Percentiles rank a stretch among this genome's conserved stretches.
These are phyloP conservation scores for Linnaemya tessellans DNA, from an alignment of 2,888 invertebrate genomes.

Conservation along the genomic window DNA sequence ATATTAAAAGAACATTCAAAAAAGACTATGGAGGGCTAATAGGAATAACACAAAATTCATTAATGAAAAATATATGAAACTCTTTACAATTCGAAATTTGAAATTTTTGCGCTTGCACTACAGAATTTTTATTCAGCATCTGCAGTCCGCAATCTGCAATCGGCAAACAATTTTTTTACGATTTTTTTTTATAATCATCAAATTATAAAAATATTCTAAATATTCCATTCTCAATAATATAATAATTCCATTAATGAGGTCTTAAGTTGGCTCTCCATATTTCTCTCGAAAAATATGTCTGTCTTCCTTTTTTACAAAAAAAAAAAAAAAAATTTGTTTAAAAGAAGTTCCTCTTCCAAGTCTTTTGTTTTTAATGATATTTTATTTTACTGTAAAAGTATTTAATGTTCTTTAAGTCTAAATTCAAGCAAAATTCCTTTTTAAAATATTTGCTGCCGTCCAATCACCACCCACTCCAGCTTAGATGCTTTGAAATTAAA, in stretches of 20 bases:
- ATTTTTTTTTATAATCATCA: too few species aligned
- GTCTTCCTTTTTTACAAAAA: not conserved
- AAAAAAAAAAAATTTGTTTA: not conserved
- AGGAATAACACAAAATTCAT: not conserved
- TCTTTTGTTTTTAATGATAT: slow-evolving; percentile 36
- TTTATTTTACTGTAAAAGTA: not conserved
- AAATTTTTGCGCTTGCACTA: too few species aligned
- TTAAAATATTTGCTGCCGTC: not conserved
- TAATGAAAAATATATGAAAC: too few species aligned
- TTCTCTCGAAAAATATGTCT: not conserved
- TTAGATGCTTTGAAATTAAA: not conserved
- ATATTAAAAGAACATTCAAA: not conserved
- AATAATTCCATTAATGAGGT: not conserved
- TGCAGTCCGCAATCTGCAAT: too few species aligned
- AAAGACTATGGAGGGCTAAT: not conserved
- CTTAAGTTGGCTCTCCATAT: too few species aligned
- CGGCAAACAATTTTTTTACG: too few species aligned
- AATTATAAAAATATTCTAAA: not conserved
- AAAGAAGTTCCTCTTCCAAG: slow-evolving; percentile 27
- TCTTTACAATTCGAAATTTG: too few species aligned
- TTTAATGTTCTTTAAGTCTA: not conserved
- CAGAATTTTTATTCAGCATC: too few species aligned
- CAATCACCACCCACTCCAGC: not conserved
- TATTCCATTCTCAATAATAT: not conserved
- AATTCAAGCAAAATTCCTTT: not conserved